Percentiles rank a stretch among this genome's conserved stretches.
Conservation (phyloP, 2,888 invertebrate species). For the Zaprionus lineosus region DNA sequence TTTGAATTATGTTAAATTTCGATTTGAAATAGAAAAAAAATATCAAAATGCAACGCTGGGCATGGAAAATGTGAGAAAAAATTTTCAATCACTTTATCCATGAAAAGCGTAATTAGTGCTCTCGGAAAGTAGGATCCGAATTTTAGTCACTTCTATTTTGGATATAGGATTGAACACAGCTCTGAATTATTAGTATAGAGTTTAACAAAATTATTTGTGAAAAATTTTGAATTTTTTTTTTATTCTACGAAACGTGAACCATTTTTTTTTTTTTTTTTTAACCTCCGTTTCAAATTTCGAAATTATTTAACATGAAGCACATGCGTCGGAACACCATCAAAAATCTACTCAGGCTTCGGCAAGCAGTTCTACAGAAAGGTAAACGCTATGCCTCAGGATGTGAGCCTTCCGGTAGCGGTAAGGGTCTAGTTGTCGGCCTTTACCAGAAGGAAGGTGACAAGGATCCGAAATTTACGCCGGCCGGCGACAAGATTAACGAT, state of each 20-base stretch:
- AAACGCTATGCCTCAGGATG: conserved; percentile 33
- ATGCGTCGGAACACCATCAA: conserved; percentile 1
- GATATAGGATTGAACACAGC: conserved; percentile 31
- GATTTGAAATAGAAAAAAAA: too few relatives aligned
- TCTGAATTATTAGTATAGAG: conserved; percentile 14
- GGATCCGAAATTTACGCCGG: conserved; percentile 83
- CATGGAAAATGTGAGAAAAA: too few relatives aligned
- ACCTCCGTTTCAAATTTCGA: conserved; percentile 5
- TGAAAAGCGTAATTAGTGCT: conserved; percentile 7
- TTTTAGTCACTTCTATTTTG: conserved; percentile 29
- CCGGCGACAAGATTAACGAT: conserved; percentile 83
- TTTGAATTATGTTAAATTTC: too few relatives aligned
- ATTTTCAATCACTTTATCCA: conserved; percentile 20
- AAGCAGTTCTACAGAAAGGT: background rate
- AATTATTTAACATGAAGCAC: conserved; percentile 7
- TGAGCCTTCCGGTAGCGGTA: background rate
- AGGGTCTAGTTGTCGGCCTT: conserved; percentile 84
- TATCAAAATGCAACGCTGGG: too few relatives aligned
- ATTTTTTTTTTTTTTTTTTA: background rate
- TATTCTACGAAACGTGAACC: conserved; percentile 5
- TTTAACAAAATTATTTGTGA: conserved; percentile 11
- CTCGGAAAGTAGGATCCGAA: too few relatives aligned
- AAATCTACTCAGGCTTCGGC: conserved; percentile 2
- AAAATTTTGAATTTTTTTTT: background rate
- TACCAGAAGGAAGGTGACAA: conserved; percentile 83